Conservation (phyloP, 2,888 invertebrate species). For the Nipponacmea schrenckii region DNA sequence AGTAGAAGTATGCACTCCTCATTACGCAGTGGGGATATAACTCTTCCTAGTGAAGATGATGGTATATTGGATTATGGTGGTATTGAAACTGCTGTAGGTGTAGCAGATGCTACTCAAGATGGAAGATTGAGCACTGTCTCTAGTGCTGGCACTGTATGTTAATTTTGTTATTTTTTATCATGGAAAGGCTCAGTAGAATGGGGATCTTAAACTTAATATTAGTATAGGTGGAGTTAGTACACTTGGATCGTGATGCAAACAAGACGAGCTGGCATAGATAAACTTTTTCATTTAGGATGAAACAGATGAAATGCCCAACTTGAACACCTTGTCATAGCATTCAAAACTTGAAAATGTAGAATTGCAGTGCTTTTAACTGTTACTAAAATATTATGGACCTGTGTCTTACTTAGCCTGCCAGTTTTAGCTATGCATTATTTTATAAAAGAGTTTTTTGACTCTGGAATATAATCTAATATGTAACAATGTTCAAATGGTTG, state of each 20-base stretch:
- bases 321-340: too few species aligned
- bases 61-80: slow-evolving; percentile 46
- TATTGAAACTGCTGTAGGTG: slow-evolving; percentile 47
- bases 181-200: too few species aligned
- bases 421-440: neutral
- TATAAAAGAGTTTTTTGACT: neutral
- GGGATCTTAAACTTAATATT: too few species aligned
- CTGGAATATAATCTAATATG: too few species aligned
- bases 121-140: slow-evolving; percentile 32
- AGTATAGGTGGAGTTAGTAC: too few species aligned
- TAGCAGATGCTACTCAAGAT: slow-evolving; percentile 29
- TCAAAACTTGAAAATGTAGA: neutral
- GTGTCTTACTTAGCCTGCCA: neutral
- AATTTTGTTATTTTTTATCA: neutral
- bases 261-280: too few species aligned
- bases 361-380: neutral
- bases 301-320: too few species aligned
- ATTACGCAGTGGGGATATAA: slow-evolving; percentile 43
- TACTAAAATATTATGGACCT: neutral
- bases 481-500: too few species aligned
- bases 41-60: slow-evolving; percentile 44
- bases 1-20: slow-evolving; percentile 45
- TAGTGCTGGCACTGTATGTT: neutral
- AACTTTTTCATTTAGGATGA: too few species aligned
- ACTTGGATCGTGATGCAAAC: too few species aligned